Conservation (phyloP, 2,888 invertebrate genomes). For the Archips crataeganus region DNA sequence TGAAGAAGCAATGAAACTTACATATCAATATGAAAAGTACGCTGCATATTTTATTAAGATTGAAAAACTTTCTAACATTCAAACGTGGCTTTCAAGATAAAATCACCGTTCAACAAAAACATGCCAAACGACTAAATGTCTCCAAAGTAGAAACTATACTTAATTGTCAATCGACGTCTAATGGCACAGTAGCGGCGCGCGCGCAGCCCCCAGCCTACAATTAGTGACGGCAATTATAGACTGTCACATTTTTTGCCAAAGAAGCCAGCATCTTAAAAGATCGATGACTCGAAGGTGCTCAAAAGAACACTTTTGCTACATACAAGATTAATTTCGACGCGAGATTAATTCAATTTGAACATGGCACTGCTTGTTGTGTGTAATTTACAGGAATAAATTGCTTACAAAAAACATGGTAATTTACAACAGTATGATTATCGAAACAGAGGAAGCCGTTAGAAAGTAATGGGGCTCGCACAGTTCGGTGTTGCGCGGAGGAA, state of each 20-base stretch:
- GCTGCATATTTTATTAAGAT: background rate
- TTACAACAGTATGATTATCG: constrained; percentile 6
- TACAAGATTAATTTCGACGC: constrained; percentile 6
- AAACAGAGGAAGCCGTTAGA: constrained; percentile 57
- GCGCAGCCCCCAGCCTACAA: constrained; percentile 16
- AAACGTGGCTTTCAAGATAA: background rate
- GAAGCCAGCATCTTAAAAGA: constrained; percentile 7
- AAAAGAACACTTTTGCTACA: background rate
- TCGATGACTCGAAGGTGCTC: constrained; percentile 12
- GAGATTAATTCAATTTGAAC: constrained; percentile 14
- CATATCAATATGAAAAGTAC: background rate
- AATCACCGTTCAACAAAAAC: constrained; percentile 21
- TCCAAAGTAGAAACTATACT: constrained; percentile 29
- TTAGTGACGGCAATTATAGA: constrained; percentile 24
- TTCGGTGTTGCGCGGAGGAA: constrained; percentile 2
- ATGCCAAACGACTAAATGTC: constrained; percentile 16
- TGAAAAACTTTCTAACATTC: background rate
- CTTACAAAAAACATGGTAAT: constrained; percentile 14
- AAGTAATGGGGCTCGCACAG: constrained; percentile 51
- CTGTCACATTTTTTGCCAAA: constrained; percentile 15
- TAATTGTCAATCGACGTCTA: constrained; percentile 29
- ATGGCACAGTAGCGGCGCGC: background rate
- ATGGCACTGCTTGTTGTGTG: constrained; percentile 21
- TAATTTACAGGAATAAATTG: constrained; percentile 19
- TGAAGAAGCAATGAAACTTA: background rate